Evolutionary conservation across 2,797 vertebrate species (phyloP).

Genomic region (Silurus aristotelis): DNA sequence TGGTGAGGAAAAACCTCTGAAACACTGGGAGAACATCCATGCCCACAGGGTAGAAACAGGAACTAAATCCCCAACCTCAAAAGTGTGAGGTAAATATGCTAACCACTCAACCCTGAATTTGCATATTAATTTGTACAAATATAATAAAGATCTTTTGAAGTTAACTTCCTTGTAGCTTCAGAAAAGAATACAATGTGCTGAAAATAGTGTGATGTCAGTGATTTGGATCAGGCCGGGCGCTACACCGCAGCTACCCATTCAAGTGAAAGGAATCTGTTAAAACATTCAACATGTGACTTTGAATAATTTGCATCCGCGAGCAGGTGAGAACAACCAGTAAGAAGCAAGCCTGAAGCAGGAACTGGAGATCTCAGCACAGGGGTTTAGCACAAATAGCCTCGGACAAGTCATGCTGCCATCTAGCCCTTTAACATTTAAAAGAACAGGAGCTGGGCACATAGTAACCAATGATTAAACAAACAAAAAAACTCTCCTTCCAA

Average conservation of each 20-base stretch:
- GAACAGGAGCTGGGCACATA: not conserved
- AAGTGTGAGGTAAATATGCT: too few relatives aligned
- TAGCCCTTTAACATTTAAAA: slow-evolving; percentile 32
- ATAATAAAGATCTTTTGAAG: too few relatives aligned
- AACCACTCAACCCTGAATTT: too few relatives aligned
- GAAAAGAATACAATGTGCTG: slow-evolving; percentile 2
- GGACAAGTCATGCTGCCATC: slow-evolving; percentile 19
- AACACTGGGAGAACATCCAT: too few relatives aligned
- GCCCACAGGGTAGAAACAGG: too few relatives aligned
- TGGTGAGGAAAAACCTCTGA: too few relatives aligned
- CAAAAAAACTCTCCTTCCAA: slow-evolving; percentile 2
- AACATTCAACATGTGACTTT: slow-evolving; percentile 55
- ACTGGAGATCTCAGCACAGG: not conserved
- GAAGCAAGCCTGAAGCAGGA: slow-evolving; percentile 33
- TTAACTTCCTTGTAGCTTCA: not conserved
- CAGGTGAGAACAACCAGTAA: slow-evolving; percentile 35
- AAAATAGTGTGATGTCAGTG: slow-evolving; percentile 4
- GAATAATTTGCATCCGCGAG: slow-evolving; percentile 56
- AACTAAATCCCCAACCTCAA: too few relatives aligned
- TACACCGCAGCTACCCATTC: slow-evolving; percentile 11
- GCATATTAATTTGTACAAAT: too few relatives aligned
- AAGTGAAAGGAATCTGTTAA: slow-evolving; percentile 46
- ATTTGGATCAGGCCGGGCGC: slow-evolving; percentile 6
- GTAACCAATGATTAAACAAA: slow-evolving; percentile 19
- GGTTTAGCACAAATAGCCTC: slow-evolving; percentile 7